phyloP scores from a whole-genome alignment of 1,140 invertebrate species.

The Amyelois transitella region DNA sequence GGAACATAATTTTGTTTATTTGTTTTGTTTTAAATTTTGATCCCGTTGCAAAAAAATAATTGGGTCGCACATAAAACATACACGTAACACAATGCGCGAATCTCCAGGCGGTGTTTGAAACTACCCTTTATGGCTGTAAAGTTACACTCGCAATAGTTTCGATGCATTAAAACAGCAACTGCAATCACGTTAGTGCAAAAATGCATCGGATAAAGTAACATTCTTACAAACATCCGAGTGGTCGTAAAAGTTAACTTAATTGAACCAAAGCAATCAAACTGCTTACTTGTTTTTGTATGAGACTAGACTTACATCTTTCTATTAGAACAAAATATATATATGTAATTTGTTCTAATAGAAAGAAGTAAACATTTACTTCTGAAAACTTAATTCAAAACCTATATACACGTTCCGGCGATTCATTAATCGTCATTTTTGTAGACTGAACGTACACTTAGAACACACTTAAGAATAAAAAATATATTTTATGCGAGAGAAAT shows the following conservation, averaged over 20 bases:
- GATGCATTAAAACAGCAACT: not conserved
- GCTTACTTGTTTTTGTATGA: not conserved
- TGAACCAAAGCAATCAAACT: not conserved
- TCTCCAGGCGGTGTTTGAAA: not conserved
- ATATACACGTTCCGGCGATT: too few species aligned
- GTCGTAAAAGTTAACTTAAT: not conserved
- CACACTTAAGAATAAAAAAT: too few species aligned
- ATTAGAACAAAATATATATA: too few species aligned
- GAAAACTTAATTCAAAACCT: too few species aligned
- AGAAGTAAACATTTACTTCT: too few species aligned
- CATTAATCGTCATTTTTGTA: too few species aligned
- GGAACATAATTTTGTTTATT: too few species aligned
- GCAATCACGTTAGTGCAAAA: not conserved
- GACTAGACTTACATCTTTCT: too few species aligned
- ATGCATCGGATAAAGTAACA: not conserved
- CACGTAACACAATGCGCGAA: not conserved
- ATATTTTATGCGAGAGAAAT: too few species aligned
- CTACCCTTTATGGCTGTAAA: not conserved
- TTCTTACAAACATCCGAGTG: not conserved
- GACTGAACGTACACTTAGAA: too few species aligned
- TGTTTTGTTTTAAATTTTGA: too few species aligned
- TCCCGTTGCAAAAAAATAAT: not conserved
- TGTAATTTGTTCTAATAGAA: too few species aligned
- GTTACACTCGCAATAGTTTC: not conserved
- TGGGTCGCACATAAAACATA: not conserved